Evolutionary conservation across 2,888 invertebrate genomes (phyloP), one percentile per base, ranked within the genome.

Genomic region (Eudemis profundana): DNA sequence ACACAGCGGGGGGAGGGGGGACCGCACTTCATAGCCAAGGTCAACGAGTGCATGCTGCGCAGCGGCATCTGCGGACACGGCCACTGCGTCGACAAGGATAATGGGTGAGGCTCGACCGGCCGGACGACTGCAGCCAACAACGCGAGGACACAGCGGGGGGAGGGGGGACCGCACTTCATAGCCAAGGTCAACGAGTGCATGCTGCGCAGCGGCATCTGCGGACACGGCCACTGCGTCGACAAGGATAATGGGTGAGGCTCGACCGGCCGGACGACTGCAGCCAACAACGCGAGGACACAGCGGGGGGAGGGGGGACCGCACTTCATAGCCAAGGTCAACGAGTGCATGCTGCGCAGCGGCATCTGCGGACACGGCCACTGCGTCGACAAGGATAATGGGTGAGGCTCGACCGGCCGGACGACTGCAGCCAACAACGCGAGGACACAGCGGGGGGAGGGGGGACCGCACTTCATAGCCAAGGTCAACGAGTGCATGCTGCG

Each of bases 401-500:
- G n/a, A n/a, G 86, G 86, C 0, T 67, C 75, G 1, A 77, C 1
- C 90, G 90, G 0, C 86, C 88, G 0, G 82, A 80, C 70, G 90
- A 90, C 90, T 76, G 83, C 1, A 85, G 90, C 17, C 74, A 83
- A 84, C 53, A 86, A 86, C 0, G 81, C 78, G 7, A 77, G 74
- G 3, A 75, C 74, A 4, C 71, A 63, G 75, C 66, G 0, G 72
- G 75, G 72, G 0, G 74, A 72, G 0, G 80, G 72, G 0, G 73
- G 69, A 0, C 67, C 87, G 3, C 81, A 82, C 23, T 79, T 80
- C 50, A 86, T 89, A 56, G 93, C 82, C 72, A 90, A 81, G 89
- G 90, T 96, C 72, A 95, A 97, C 86, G 96, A 97, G 89, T 96
- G 97, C 83, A 94, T 95, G 79, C 84, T 97, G 60, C 86, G 96